Conservation (phyloP, 2,888 invertebrate genomes). For the Barypeithes pellucidus region DNA sequence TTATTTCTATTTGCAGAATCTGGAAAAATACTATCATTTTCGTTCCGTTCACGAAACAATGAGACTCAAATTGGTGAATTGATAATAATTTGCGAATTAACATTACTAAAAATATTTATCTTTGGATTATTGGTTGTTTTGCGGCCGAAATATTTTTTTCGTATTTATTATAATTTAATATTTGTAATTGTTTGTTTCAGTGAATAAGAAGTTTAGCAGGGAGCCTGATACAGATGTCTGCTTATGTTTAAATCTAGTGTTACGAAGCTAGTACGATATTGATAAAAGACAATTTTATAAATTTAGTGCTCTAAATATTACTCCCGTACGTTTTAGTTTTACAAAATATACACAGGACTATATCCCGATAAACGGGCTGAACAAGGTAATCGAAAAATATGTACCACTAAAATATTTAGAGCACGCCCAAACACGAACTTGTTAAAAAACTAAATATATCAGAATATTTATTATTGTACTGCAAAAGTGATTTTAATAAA, state of each 20-base stretch:
- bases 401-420: constrained; percentile 56
- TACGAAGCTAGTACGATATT: constrained; percentile 41
- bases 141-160: too few species aligned
- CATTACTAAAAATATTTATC: too few species aligned
- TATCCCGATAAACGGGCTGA: constrained; percentile 58
- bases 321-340: constrained; percentile 45
- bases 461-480: constrained; percentile 56
- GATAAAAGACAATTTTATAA: constrained; percentile 56
- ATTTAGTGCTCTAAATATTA: constrained; percentile 61
- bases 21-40: too few species aligned
- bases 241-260: constrained; percentile 44
- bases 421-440: constrained; percentile 57
- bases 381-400: constrained; percentile 56
- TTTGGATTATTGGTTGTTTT: too few species aligned
- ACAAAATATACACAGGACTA: constrained; percentile 67
- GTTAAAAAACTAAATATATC: constrained; percentile 58
- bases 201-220: constrained; percentile 29
- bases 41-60: too few species aligned
- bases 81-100: too few species aligned
- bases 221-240: constrained; percentile 21
- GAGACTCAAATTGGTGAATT: too few species aligned
- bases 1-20: too few species aligned
- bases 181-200: constrained; percentile 25
- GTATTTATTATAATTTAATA: background rate
- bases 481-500: constrained; percentile 54